Percentiles rank a stretch among this genome's conserved stretches.
Evolutionary conservation across 2,797 vertebrate genomes (phyloP).

Genomic region (Peromyscus nudipes): DNA sequence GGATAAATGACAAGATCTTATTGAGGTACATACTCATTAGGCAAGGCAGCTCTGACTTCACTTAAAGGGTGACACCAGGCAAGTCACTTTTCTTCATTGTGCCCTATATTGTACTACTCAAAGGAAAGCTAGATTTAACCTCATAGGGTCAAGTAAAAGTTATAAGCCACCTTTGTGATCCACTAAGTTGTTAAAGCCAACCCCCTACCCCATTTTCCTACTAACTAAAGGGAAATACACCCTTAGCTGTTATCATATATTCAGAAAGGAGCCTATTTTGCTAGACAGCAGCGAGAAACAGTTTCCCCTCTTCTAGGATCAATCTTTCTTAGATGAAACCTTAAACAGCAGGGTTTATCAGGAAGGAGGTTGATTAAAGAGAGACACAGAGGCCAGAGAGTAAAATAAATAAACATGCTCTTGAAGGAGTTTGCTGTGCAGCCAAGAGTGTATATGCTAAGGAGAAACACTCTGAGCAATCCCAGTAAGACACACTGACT

Average conservation of each 20-base stretch:
- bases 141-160: neutral
- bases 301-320: constrained; percentile 21
- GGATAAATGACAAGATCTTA: neutral
- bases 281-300: constrained; percentile 2
- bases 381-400: neutral
- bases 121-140: neutral
- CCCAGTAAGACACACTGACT: neutral
- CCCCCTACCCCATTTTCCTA: neutral
- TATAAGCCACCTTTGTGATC: neutral
- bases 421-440: neutral
- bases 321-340: constrained; percentile 24
- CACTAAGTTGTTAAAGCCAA: neutral
- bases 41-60: neutral
- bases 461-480: neutral
- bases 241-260: neutral
- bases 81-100: neutral
- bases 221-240: constrained; percentile 4
- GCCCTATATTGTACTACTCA: neutral
- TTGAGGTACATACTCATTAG: neutral
- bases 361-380: neutral
- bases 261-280: neutral
- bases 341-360: neutral
- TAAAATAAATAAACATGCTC: neutral
- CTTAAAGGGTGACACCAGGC: neutral
- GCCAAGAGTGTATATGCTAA: neutral